These are phyloP conservation scores for Myotis myotis DNA, from an alignment of 2,797 vertebrate genomes.

Conservation along the genomic window DNA sequence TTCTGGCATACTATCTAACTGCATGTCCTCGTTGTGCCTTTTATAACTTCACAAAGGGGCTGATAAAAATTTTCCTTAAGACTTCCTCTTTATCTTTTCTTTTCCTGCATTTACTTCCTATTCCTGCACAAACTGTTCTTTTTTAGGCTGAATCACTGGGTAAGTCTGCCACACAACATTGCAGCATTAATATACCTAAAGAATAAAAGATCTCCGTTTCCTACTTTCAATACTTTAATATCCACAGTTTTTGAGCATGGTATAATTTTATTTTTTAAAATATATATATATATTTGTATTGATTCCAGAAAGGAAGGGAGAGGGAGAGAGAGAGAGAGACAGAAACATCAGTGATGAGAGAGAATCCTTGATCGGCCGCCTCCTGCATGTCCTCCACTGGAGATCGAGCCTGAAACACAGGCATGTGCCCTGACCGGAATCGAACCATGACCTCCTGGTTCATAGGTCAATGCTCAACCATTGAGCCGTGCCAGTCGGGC, in stretches of 20 bases:
- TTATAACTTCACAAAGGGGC: neutral
- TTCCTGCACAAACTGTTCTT: neutral
- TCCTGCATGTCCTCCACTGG: too few species aligned
- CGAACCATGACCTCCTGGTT: too few species aligned
- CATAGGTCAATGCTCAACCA: too few species aligned
- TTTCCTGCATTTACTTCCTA: slow-evolving; percentile 16
- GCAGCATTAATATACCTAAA: neutral
- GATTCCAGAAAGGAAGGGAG: too few species aligned
- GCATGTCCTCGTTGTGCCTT: neutral
- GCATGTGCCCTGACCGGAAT: too few species aligned
- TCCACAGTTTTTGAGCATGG: neutral
- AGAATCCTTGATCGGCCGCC: too few species aligned
- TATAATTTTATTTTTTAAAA: neutral
- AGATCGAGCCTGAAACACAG: too few species aligned
- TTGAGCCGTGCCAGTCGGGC: too few species aligned
- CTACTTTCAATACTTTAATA: neutral
- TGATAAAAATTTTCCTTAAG: neutral
- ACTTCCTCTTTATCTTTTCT: neutral
- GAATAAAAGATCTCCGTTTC: neutral
- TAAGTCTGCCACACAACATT: neutral
- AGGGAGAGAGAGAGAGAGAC: too few species aligned
- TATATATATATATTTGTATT: too few species aligned
- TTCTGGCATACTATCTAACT: neutral
- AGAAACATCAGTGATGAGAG: too few species aligned
- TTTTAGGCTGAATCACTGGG: neutral